Percentiles rank a stretch among this genome's conserved stretches.
Evolutionary conservation across 2,797 vertebrate species (phyloP).

Genomic region (Rousettus madagascariensis): DNA sequence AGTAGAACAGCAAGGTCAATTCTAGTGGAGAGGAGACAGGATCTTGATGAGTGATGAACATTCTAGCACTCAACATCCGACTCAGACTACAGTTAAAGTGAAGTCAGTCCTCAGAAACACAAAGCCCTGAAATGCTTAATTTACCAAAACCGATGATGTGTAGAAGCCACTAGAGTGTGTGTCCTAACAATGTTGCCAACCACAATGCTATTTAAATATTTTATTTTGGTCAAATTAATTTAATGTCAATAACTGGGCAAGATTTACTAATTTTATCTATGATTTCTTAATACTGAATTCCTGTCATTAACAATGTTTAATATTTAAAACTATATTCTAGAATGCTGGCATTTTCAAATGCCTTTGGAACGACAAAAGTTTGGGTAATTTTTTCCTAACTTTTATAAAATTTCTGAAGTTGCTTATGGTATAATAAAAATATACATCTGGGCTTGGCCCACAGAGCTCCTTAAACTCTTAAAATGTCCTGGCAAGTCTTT

Average conservation of each 20-base stretch:
- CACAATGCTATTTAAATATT: not conserved
- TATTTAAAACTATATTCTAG: not conserved
- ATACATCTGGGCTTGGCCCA: not conserved
- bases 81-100: not conserved
- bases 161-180: not conserved
- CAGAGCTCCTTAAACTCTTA: not conserved
- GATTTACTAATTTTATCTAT: not conserved
- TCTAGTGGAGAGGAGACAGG: slow-evolving; percentile 80
- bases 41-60: slow-evolving; percentile 39
- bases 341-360: not conserved
- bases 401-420: slow-evolving; percentile 8
- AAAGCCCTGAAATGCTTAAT: slow-evolving; percentile 20
- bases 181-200: not conserved
- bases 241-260: not conserved
- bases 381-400: not conserved
- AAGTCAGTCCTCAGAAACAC: not conserved
- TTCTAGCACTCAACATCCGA: not conserved
- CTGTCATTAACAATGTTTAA: not conserved
- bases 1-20: slow-evolving; percentile 97
- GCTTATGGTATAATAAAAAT: not conserved
- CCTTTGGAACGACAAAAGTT: not conserved
- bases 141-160: not conserved
- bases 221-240: slow-evolving; percentile 28
- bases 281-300: slow-evolving; percentile 51
- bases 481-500: not conserved